Conservation (phyloP, 2,113 vertebrate genomes). For the Trematocara marginatum region DNA sequence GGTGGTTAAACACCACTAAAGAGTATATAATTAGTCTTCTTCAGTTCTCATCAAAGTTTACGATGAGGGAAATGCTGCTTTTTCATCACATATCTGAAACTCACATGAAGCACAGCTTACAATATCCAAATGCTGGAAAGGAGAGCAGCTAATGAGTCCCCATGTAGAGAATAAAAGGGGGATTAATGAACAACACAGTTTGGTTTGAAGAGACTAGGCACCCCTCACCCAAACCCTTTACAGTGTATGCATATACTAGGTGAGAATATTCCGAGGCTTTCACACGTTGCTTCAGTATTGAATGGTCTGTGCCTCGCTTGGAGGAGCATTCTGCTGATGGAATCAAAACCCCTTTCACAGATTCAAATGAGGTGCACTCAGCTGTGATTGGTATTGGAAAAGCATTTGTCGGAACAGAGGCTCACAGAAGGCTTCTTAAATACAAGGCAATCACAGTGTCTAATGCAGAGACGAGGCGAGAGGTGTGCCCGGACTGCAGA, state of each 20-base stretch:
- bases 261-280: constrained; percentile 62
- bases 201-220: constrained; percentile 32
- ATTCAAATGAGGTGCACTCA: constrained; percentile 77
- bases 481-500: constrained; percentile 73
- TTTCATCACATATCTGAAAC: constrained; percentile 48
- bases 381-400: constrained; percentile 80
- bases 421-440: constrained; percentile 74
- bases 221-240: constrained; percentile 28
- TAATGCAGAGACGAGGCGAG: constrained; percentile 61
- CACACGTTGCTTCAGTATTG: constrained; percentile 57
- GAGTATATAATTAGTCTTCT: constrained; percentile 43
- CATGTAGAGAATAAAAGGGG: constrained; percentile 55
- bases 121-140: constrained; percentile 37
- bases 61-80: constrained; percentile 28
- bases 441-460: constrained; percentile 74
- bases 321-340: constrained; percentile 76
- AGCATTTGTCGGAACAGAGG: constrained; percentile 73
- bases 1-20: constrained; percentile 45
- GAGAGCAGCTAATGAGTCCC: constrained; percentile 48
- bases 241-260: constrained; percentile 42
- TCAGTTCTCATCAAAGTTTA: constrained; percentile 53
- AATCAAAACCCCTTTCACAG: constrained; percentile 76
- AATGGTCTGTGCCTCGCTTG: constrained; percentile 65
- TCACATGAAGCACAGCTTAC: constrained; percentile 27
- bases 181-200: constrained; percentile 61